Evolutionary conservation across 2,797 vertebrate genomes (phyloP).

Genomic region (Enteromius afrohamiltoni): DNA sequence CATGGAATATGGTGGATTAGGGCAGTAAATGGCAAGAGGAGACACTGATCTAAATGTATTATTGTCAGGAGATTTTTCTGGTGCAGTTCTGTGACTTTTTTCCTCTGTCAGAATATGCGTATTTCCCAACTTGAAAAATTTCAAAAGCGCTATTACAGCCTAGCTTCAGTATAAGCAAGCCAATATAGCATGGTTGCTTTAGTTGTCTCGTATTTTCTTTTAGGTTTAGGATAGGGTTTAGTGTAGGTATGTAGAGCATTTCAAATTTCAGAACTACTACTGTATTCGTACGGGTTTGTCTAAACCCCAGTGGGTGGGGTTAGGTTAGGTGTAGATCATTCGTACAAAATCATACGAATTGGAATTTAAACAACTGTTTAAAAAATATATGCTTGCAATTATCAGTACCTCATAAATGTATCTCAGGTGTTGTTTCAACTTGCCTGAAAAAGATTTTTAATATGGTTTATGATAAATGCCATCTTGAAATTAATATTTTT

Average conservation of each 20-base stretch:
- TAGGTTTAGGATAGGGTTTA: not conserved
- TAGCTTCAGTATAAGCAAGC: not conserved
- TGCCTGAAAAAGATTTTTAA: not conserved
- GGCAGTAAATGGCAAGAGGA: conserved; percentile 52
- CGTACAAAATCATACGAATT: too few relatives aligned
- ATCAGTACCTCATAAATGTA: not conserved
- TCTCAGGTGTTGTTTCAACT: not conserved
- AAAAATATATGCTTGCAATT: too few relatives aligned
- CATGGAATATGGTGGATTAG: conserved; percentile 57
- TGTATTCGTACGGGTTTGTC: too few relatives aligned
- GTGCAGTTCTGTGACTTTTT: conserved; percentile 46
- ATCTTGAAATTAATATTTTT: not conserved
- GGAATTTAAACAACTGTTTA: too few relatives aligned
- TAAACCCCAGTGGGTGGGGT: too few relatives aligned
- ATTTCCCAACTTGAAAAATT: not conserved
- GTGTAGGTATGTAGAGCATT: not conserved
- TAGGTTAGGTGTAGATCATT: too few relatives aligned
- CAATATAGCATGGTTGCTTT: not conserved
- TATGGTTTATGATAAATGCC: not conserved
- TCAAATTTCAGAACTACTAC: not conserved
- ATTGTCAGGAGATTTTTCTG: conserved; percentile 55
- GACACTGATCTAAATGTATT: conserved; percentile 60
- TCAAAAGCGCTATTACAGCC: not conserved
- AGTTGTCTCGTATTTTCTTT: not conserved
- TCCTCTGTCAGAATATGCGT: not conserved